Base-by-base conservation (phyloP, 2,113 vertebrate genomes). In the Herpetotheres cachinnans region DNA sequence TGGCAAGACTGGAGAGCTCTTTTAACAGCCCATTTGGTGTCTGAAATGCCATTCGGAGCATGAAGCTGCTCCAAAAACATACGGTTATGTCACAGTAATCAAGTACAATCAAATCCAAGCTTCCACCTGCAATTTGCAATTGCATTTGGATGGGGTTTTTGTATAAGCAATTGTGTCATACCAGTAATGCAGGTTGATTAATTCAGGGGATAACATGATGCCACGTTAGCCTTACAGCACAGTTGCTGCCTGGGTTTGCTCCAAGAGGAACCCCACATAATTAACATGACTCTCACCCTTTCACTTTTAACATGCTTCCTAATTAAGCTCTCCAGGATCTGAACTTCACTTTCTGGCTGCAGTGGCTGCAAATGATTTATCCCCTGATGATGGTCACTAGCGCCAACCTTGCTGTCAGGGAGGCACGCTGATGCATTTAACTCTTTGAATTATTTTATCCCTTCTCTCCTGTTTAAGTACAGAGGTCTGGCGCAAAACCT, bases 221-320 rank as follows among this genome's bases (percentile, higher is more conserved):
- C 95, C 59, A 18, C 29, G 44, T 77, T 94, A 83, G 84, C 84
- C 90, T 95, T 29, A 52, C 50, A 76, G 82, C 88, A 44, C 61
- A 38, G 86, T 42, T 54, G 47, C 86, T 86, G 76, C 82, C 91
- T 65, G 73, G 86, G 73, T 91, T 97, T 92, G 80, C 95, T 96
- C 92, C 90, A 92, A 96, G 96, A 92, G 95, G 95, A 89, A 54
- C 91, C 94, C 93, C 90, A 61, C 83, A 61, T 98, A 97, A 98
- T 98, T 98, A 97, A 97, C 55, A 42, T 74, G 94, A 96, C 93
- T 98, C 96, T 97, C 96, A 96, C 96, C 96, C 95, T 96, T 98
- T 97, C 95, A 92, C 97, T 98, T 97, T 96, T 97, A 97, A 97
- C 97, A 94, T 83, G 92, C 89, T 95, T 97, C 91, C 95, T 97